These are phyloP conservation scores for Perccottus glenii DNA, from an alignment of 2,113 vertebrate genomes.

Conservation along the genomic window DNA sequence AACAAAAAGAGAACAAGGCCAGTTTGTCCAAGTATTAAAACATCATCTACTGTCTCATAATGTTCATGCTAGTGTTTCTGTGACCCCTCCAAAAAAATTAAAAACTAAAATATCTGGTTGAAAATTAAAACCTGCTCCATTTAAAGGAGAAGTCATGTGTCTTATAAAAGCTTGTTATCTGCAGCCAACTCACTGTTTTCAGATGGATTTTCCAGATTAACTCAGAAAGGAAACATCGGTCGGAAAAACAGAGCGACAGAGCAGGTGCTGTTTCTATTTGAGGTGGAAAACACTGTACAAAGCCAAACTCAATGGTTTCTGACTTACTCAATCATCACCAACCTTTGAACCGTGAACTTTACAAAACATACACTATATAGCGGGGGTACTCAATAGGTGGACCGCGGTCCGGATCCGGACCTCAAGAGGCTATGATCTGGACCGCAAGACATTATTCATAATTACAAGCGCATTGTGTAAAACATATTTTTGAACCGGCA, in stretches of 20 bases:
- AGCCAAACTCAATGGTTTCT: not conserved
- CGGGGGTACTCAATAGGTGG: no score
- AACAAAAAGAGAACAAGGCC: no score
- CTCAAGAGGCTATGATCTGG: no score
- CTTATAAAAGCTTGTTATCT: constrained; percentile 37
- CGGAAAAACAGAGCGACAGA: constrained; percentile 23
- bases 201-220: constrained; percentile 38
- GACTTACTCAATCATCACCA: not conserved
- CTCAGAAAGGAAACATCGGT: constrained; percentile 40
- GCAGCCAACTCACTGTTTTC: constrained; percentile 13
- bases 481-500: no score
- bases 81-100: constrained; percentile 10
- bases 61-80: not conserved
- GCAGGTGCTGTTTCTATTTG: constrained; percentile 40
- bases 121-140: constrained; percentile 11
- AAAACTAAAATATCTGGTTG: constrained; percentile 28
- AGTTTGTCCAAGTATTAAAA: no score
- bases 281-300: constrained; percentile 1
- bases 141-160: not conserved
- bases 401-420: no score
- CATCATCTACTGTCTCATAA: not conserved
- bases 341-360: not conserved
- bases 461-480: no score
- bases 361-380: no score
- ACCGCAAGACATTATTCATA: no score